phyloP scores from a whole-genome alignment of 2,797 vertebrate species.

The Acrocephalus scirpaceus region DNA sequence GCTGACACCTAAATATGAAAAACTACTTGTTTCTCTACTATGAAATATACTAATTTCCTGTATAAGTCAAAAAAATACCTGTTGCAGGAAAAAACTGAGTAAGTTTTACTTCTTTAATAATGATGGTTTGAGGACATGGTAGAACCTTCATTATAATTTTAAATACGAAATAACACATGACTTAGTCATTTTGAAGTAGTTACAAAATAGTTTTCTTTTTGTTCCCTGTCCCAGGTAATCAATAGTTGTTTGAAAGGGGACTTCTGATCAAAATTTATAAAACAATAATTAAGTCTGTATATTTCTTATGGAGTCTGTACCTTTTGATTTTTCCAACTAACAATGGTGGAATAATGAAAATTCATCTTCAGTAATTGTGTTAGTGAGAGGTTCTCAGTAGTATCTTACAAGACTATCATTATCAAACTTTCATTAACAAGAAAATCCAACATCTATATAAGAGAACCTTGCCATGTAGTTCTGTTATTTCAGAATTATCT shows the following conservation, averaged over 20 bases:
- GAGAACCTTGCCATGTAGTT: neutral
- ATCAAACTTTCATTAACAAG: neutral
- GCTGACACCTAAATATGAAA: neutral
- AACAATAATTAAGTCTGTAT: neutral
- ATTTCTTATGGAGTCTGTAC: neutral
- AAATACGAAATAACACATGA: neutral
- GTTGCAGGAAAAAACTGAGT: neutral
- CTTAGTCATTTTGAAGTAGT: neutral
- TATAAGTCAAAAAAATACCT: neutral
- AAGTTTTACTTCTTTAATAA: neutral
- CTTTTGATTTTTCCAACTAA: neutral
- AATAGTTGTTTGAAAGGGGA: neutral
- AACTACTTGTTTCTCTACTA: neutral
- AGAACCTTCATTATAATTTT: neutral
- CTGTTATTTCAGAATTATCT: neutral
- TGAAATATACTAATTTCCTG: neutral
- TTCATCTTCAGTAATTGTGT: neutral
- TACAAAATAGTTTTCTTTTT: neutral
- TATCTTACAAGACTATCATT: neutral
- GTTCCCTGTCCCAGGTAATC: neutral
- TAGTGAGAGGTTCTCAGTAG: neutral
- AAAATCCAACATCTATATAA: neutral
- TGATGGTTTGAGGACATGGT: neutral
- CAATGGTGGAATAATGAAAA: slow-evolving; percentile 21
- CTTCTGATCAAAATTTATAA: neutral